Evolutionary conservation across 2,888 invertebrate genomes (phyloP), one percentile per base, ranked within the genome.

Genomic region (Gymnosoma rotundatum): DNA sequence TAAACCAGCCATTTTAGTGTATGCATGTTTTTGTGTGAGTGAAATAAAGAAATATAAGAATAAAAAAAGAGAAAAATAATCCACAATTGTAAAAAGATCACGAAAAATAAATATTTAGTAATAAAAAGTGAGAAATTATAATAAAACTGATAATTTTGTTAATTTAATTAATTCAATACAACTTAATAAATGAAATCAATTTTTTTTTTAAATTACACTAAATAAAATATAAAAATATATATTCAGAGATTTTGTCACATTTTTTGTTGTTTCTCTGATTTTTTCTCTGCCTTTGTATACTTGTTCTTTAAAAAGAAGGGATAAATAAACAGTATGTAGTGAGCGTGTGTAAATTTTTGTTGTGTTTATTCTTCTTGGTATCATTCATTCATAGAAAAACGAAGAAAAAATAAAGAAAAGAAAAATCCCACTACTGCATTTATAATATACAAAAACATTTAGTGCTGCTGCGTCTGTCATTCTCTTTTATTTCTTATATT

Each of bases 1-100:
- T 78, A 78, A 79, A 83, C 80, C 84, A 83, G 83, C 83, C 79
- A 83, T 83, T 79, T 79, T 75, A 84, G 81, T 78, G 69, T 76
- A 56, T 81, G 76, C 58, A 64, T 80, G 42, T 72, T 73, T 81
- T 78, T 73, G 78, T 84, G 80, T 83, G 70, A 78, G 78, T 78
- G 73, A 78, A 67, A 38, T 61, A 80, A 50, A 74, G 52, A 66
- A 79, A 73, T 72, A 75, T 38, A 76, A 78, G 50, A 74, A 70
- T 64, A 72, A 74, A 83, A 32, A 73, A 32, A 54, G 20, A 63
- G 42, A 42, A 64, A 74, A 78, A 74, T 42, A 42, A 42, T 70
- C 50, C 21, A 60, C 50, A 64, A 83, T 58, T 75, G n/a, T 14
- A 70, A 54, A 80, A 61, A 48, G 12, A 61, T 25, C 5, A 32